phyloP scores from a whole-genome alignment of 2,797 vertebrate genomes.

The Avahi laniger region DNA sequence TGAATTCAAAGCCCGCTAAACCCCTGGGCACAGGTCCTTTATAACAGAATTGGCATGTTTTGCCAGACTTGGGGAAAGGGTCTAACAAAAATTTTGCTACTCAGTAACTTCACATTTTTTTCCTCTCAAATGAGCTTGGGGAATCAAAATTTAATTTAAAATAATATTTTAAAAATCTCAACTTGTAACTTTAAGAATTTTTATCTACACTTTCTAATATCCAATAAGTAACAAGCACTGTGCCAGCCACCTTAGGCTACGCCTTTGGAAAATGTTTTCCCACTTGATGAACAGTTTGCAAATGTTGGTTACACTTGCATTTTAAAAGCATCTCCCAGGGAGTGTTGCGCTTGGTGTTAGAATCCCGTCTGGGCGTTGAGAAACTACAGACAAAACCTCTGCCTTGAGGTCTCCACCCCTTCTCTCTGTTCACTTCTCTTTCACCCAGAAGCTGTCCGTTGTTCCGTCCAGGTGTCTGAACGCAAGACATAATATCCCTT shows the following conservation, averaged over 20 bases:
- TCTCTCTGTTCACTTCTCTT: not conserved
- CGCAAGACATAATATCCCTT: not conserved
- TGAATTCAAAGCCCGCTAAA: not conserved
- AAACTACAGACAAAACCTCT: not conserved
- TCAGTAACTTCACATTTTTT: not conserved
- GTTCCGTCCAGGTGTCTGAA: not conserved
- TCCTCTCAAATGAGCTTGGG: not conserved
- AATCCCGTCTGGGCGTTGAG: not conserved
- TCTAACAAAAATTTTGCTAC: not conserved
- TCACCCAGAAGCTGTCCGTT: not conserved
- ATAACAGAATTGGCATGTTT: not conserved
- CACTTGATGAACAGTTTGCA: not conserved
- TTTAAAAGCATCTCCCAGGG: not conserved
- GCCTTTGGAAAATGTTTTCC: not conserved
- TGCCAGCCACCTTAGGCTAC: not conserved
- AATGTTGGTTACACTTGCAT: not conserved
- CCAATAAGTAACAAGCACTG: not conserved
- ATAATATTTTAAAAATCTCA: not conserved
- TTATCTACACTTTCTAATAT: not conserved
- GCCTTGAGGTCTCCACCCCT: not conserved
- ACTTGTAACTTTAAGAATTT: not conserved
- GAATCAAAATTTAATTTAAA: not conserved
- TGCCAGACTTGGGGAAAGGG: not conserved
- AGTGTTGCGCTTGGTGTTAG: not conserved
- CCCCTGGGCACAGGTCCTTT: not conserved